Conservation (phyloP, 2,797 vertebrate species). For the Acestrorhynchus altus region DNA sequence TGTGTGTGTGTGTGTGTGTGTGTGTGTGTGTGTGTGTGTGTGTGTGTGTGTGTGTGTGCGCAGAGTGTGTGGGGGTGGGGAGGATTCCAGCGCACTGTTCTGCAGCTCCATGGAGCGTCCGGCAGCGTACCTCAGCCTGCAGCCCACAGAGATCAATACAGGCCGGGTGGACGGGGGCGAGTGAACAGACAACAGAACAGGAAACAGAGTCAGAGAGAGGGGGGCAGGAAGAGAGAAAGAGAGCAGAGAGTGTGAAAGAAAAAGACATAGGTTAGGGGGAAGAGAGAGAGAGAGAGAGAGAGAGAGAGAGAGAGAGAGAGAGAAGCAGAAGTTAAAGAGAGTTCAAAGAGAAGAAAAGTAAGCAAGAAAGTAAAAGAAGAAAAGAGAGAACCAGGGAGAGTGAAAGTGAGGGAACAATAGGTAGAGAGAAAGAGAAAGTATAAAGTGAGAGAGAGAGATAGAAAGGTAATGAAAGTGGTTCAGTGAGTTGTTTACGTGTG, state of each 20-base stretch:
- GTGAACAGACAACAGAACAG: not conserved
- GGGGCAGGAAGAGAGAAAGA: not conserved
- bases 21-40: conserved; percentile 5
- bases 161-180: not conserved
- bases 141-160: conserved; percentile 58
- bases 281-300: not conserved
- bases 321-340: not conserved
- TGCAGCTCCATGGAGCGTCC: conserved; percentile 54
- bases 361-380: not conserved
- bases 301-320: not conserved
- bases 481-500: conserved; percentile 65
- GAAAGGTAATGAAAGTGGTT: conserved; percentile 45
- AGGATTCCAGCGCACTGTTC: conserved; percentile 40
- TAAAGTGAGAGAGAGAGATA: conserved; percentile 27
- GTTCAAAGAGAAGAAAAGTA: conserved; percentile 1
- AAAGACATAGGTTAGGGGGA: not conserved
- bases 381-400: conserved; percentile 7
- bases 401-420: not conserved
- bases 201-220: conserved; percentile 9
- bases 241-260: not conserved
- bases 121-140: conserved; percentile 41
- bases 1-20: not conserved
- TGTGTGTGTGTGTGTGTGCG: not conserved
- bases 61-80: conserved; percentile 44
- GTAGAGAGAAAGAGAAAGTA: conserved; percentile 28